phyloP scores from a whole-genome alignment of 2,797 vertebrate species.

The Acridotheres tristis region DNA sequence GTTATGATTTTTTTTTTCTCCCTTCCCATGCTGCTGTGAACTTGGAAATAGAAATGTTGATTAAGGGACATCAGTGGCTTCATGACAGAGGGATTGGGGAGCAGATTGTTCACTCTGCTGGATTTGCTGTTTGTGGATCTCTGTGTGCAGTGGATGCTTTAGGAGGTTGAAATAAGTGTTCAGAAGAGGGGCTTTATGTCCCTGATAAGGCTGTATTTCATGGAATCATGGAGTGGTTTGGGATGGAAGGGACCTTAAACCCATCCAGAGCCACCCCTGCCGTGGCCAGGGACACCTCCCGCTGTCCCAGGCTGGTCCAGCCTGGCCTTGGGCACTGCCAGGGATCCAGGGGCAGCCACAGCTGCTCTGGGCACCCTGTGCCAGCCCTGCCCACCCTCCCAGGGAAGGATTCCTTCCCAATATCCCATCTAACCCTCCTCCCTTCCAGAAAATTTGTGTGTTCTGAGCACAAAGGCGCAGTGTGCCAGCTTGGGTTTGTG shows the following conservation, averaged over 20 bases:
- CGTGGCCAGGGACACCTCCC: not conserved
- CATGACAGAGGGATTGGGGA: accelerated
- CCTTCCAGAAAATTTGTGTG: not conserved
- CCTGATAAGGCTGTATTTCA: no score
- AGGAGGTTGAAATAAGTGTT: not conserved
- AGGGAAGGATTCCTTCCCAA: not conserved
- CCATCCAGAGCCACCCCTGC: no score
- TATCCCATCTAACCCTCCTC: not conserved
- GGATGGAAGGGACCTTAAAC: not conserved
- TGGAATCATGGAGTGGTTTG: not conserved
- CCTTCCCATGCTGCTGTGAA: not conserved
- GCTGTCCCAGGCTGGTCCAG: not conserved
- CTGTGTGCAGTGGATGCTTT: not conserved
- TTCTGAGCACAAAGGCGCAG: not conserved
- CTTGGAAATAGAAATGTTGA: not conserved
- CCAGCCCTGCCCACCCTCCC: not conserved
- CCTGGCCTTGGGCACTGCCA: not conserved
- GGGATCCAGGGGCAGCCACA: not conserved
- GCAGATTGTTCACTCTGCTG: not conserved
- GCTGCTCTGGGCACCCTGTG: no score
- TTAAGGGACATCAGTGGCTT: not conserved
- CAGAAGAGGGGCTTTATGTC: not conserved
- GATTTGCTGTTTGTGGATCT: not conserved
- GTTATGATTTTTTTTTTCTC: accelerated
- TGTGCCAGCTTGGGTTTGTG: not conserved